A percentile compares a stretch with the other conserved stretches of the same genome.
phyloP scores from a whole-genome alignment of 2,113 vertebrate species.

The Actenoides hombroni region DNA sequence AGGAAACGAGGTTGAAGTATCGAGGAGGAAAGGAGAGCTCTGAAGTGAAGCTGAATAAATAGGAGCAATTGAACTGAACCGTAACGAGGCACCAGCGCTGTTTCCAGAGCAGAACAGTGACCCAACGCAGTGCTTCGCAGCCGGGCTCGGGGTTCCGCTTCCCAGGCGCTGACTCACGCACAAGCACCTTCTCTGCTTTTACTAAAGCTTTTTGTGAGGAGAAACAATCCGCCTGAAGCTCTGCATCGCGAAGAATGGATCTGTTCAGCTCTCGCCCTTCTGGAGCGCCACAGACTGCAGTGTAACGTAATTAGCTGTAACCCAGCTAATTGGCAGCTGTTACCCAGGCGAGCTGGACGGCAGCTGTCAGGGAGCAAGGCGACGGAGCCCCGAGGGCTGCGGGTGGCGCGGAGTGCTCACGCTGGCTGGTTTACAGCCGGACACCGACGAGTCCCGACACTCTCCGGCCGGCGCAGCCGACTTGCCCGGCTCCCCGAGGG shows the following conservation, averaged over 20 bases:
- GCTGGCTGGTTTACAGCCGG: accelerated
- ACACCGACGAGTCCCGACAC: background rate
- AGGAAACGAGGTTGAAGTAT: accelerated
- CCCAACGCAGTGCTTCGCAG: background rate
- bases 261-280: background rate
- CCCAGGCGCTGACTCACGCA: background rate
- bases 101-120: background rate
- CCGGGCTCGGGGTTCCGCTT: background rate
- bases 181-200: background rate
- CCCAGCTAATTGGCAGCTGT: background rate
- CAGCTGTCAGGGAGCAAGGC: background rate
- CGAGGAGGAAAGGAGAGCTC: background rate
- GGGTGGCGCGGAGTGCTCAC: background rate
- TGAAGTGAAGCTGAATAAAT: background rate
- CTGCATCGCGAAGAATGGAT: accelerated
- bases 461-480: background rate
- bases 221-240: background rate
- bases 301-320: accelerated
- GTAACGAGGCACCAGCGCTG: accelerated
- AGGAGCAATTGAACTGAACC: background rate
- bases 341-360: background rate
- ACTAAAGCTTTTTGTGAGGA: background rate
- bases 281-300: background rate
- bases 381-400: background rate
- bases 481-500: background rate